Evolutionary conservation across 2,888 invertebrate species (phyloP).

Genomic region (Dolichopus griseipennis): DNA sequence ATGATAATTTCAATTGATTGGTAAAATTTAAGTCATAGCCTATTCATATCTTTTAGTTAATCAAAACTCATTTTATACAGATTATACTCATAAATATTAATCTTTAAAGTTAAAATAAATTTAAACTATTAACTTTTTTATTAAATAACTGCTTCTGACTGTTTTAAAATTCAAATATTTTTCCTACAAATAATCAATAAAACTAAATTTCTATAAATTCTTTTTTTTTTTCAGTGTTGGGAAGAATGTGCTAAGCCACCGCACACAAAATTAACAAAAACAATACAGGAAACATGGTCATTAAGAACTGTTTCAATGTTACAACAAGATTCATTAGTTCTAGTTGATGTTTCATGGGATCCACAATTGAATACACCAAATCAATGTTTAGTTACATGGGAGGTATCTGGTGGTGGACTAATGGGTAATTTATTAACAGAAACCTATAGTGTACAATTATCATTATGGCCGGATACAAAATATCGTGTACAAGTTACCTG

Average conservation of each 20-base stretch:
- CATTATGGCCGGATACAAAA: constrained; percentile 42
- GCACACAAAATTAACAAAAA: constrained; percentile 34
- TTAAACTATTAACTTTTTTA: no score
- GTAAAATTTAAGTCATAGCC: no score
- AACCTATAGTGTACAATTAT: constrained; percentile 40
- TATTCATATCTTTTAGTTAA: no score
- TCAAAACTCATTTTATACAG: no score
- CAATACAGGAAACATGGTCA: constrained; percentile 35
- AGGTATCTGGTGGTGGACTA: constrained; percentile 41
- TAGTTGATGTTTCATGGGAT: constrained; percentile 42
- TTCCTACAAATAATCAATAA: no score
- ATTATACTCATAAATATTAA: no score
- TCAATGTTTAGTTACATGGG: constrained; percentile 43
- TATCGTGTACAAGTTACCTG: constrained; percentile 43
- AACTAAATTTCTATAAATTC: no score
- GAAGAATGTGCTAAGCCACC: constrained; percentile 36
- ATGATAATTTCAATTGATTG: no score
- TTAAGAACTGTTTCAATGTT: constrained; percentile 39
- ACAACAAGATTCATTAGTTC: constrained; percentile 39
- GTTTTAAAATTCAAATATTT: no score
- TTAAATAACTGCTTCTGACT: no score
- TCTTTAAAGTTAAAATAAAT: no score
- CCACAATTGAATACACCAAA: constrained; percentile 31
- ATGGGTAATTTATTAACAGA: constrained; percentile 43
- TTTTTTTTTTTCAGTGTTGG: constrained; percentile 35